phyloP scores from a whole-genome alignment of 1,140 invertebrate species.

The Drosophila arizonae region DNA sequence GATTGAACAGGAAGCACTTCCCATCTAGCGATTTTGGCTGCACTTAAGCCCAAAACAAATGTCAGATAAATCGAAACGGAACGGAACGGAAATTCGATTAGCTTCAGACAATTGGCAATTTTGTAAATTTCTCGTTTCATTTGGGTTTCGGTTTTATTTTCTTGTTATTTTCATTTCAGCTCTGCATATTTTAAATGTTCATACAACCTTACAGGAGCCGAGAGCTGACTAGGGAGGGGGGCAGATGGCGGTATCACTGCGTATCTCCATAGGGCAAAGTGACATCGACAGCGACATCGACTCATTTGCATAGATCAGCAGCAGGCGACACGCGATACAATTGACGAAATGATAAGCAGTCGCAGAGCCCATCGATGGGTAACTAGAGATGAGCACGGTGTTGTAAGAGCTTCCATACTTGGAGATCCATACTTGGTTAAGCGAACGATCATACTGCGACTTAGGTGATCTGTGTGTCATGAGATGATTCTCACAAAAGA shows the following conservation, averaged over 20 bases:
- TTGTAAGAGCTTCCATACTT: too few relatives aligned
- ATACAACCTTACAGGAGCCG: slow-evolving; percentile 6
- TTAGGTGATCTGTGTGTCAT: too few relatives aligned
- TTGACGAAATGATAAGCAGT: background rate
- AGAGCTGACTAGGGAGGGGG: background rate
- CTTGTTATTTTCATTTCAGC: background rate
- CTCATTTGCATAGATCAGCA: slow-evolving; percentile 52
- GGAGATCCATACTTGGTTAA: too few relatives aligned
- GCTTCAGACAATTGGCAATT: slow-evolving; percentile 42
- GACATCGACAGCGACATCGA: slow-evolving; percentile 10
- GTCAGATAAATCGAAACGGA: slow-evolving; percentile 30
- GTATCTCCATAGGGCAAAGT: slow-evolving; percentile 53
- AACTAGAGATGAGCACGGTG: too few relatives aligned
- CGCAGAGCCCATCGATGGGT: too few relatives aligned
- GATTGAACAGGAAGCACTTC: slow-evolving; percentile 41
- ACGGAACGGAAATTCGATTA: slow-evolving; percentile 52
- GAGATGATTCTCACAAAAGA: too few relatives aligned
- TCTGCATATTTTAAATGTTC: slow-evolving; percentile 40
- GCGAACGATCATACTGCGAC: too few relatives aligned
- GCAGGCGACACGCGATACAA: slow-evolving; percentile 23
- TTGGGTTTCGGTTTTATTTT: slow-evolving; percentile 10
- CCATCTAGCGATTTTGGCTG: slow-evolving; percentile 19
- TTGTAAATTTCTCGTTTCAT: slow-evolving; percentile 26
- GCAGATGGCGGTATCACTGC: slow-evolving; percentile 1
- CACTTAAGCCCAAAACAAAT: slow-evolving; percentile 8